Percentiles rank a stretch among this genome's conserved stretches.
Conservation (phyloP, 1,140 invertebrate species). For the Drosophila paulistorum region DNA sequence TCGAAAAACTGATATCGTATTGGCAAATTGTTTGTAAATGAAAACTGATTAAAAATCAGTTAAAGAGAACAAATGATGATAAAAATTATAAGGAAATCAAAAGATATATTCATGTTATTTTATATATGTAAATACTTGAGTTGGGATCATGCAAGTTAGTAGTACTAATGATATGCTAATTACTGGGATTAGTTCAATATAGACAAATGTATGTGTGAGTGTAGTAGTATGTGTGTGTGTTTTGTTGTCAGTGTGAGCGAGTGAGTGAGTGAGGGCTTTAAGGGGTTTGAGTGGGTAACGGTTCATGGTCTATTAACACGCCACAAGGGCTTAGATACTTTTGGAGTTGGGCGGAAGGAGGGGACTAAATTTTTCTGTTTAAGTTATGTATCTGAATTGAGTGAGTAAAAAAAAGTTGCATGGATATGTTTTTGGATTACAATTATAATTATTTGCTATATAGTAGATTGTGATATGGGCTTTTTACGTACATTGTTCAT, state of each 20-base stretch:
- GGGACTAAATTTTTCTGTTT: not conserved
- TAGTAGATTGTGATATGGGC: conserved; percentile 20
- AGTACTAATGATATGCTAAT: conserved; percentile 21
- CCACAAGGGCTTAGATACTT: conserved; percentile 9
- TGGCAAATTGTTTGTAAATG: not conserved
- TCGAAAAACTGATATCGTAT: conserved; percentile 2
- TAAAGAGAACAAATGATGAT: too few relatives aligned
- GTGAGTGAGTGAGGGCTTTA: conserved; percentile 24
- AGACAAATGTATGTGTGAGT: conserved; percentile 11
- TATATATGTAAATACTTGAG: not conserved
- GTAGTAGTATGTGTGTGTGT: conserved; percentile 14
- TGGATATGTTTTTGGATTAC: conserved; percentile 16
- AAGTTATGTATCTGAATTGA: conserved; percentile 2
- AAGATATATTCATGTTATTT: too few relatives aligned
- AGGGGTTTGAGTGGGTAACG: conserved; percentile 23
- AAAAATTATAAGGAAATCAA: not conserved
- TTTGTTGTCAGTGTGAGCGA: conserved; percentile 42
- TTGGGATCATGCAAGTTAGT: conserved; percentile 43
- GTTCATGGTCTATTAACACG: conserved; percentile 62
- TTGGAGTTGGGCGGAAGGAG: not conserved
- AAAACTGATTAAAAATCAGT: not conserved
- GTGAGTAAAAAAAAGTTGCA: conserved; percentile 6
- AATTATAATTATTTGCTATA: conserved; percentile 14
- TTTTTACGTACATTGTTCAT: conserved; percentile 82
- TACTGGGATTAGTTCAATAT: conserved; percentile 9